Evolutionary conservation across 2,888 invertebrate species (phyloP), one percentile per base, ranked within the genome.

Genomic region (Crioceris asparagi): DNA sequence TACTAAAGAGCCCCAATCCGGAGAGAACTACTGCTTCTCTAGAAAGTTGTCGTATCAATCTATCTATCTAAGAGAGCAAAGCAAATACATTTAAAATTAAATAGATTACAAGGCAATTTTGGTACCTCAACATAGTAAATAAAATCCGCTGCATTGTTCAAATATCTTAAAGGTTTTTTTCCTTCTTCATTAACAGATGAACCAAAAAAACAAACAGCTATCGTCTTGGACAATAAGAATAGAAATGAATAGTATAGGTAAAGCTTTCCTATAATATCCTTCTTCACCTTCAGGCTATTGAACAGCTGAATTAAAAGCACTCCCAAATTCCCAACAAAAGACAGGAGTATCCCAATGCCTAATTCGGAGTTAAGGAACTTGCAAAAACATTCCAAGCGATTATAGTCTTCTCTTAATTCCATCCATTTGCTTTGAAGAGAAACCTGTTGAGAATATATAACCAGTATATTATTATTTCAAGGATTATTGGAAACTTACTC

Each of bases 231-330:
- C 4, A 43, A n/a, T 27, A 43, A 17, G 38, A 40, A 40, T 10
- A 21, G 7, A 15, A 43, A 38, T 2, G 30, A 17, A 26, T 39
- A 39, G 30, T 36, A 35, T 17, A 40, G 33, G 30, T 40, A 43
- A 14, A 27, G 23, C 29, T 29, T 29, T 10, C 29, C 32, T 6
- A 35, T 32, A 1, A 36, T 6, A 16, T 3, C 29, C 17, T 17
- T 29, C 5, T 35, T 23, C 2, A 15, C 38, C 36, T 39, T 68
- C 57, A 80, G 67, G 17, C 75, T 77, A 50, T 76, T 68, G 51
- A 78, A 82, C 6, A 83, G 65, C 52, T 81, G 79, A 33, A 79
- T 66, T 39, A 83, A 77, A 46, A 83, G 77, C 52, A 80, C 81
- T 57, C 77, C 82, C 32, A 83, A 66, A 57, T 83, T 81, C 43